phyloP scores from a whole-genome alignment of 64 coral and sea anemone genomes.

The Pachyseris speciosa region DNA sequence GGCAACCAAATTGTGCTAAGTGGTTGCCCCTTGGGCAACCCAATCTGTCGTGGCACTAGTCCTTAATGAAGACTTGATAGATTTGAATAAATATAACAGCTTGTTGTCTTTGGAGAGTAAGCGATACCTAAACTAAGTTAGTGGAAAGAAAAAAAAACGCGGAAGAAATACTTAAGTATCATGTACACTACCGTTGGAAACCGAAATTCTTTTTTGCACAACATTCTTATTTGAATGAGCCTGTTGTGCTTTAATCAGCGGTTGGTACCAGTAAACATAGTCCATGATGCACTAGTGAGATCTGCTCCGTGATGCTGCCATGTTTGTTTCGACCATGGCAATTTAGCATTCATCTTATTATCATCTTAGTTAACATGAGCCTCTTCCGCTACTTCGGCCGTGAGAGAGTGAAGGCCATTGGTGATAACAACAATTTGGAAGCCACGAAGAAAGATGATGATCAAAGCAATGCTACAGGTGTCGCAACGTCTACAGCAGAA shows the following conservation, averaged over 20 bases:
- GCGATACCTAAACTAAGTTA: slow-evolving; percentile 14
- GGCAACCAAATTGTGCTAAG: background rate
- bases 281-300: slow-evolving; percentile 22
- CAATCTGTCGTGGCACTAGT: slow-evolving; percentile 10
- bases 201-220: slow-evolving; percentile 7
- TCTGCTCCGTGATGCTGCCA: slow-evolving; percentile 4
- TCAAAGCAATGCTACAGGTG: background rate
- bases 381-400: background rate
- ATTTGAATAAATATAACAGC: slow-evolving; percentile 13
- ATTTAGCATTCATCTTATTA: background rate
- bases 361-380: slow-evolving; percentile 9
- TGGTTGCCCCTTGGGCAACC: background rate
- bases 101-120: slow-evolving; percentile 16
- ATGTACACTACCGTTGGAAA: slow-evolving; percentile 5
- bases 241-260: slow-evolving; percentile 21
- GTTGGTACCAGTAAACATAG: slow-evolving; percentile 34
- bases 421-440: background rate
- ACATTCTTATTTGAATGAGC: slow-evolving; percentile 11
- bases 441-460: slow-evolving; percentile 7
- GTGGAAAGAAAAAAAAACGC: slow-evolving; percentile 10
- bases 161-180: slow-evolving; percentile 15
- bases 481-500: background rate
- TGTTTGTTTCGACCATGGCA: background rate
- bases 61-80: slow-evolving; percentile 10
- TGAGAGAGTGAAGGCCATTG: background rate